These are phyloP conservation scores for Coleophora deauratella DNA, from an alignment of 2,888 invertebrate species.

Conservation along the genomic window DNA sequence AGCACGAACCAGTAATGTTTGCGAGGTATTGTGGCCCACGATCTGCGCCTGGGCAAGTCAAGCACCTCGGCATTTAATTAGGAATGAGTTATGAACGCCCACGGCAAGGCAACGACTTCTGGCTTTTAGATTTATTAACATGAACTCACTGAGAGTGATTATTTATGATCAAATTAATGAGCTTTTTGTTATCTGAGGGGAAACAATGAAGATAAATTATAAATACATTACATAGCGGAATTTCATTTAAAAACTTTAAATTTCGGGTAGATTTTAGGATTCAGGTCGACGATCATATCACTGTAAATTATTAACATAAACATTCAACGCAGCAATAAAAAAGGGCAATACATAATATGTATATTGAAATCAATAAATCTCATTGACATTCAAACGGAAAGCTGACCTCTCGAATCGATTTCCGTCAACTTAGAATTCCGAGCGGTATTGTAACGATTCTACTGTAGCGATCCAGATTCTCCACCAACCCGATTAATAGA, in stretches of 20 bases:
- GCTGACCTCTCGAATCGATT: constrained; percentile 13
- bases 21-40: constrained; percentile 6
- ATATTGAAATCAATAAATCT: too few relatives aligned
- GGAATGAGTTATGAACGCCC: constrained; percentile 59
- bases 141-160: constrained; percentile 32
- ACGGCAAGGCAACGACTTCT: constrained; percentile 52
- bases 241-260: too few relatives aligned
- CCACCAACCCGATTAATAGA: constrained; percentile 35
- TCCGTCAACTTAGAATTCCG: constrained; percentile 21
- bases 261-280: too few relatives aligned
- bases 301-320: too few relatives aligned
- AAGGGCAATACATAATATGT: too few relatives aligned
- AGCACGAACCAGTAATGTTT: constrained; percentile 24
- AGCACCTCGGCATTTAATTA: constrained; percentile 64
- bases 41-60: constrained; percentile 29
- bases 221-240: too few relatives aligned
- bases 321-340: too few relatives aligned
- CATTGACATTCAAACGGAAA: too few relatives aligned
- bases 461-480: constrained; percentile 25
- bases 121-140: constrained; percentile 54
- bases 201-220: too few relatives aligned
- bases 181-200: constrained; percentile 11
- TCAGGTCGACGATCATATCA: too few relatives aligned
- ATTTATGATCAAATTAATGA: constrained; percentile 13
- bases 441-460: constrained; percentile 31